phyloP scores from a whole-genome alignment of 1,140 invertebrate species.

The Pantala flavescens region DNA sequence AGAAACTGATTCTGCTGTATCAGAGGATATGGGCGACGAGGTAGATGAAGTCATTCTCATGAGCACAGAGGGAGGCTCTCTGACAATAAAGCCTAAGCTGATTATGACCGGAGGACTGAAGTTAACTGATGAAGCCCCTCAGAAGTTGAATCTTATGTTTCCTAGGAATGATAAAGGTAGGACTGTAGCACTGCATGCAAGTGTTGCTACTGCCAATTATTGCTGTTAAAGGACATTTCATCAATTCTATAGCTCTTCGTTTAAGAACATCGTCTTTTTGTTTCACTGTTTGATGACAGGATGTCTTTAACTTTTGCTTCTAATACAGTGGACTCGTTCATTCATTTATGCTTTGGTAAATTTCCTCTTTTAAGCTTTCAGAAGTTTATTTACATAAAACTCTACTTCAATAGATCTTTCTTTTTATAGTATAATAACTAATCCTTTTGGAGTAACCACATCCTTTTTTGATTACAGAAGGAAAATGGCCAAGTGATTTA shows the following conservation, averaged over 20 bases:
- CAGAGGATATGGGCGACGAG: background rate
- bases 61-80: conserved; percentile 37
- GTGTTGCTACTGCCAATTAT: no score
- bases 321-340: background rate
- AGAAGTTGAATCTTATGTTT: conserved; percentile 31
- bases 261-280: no score
- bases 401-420: background rate
- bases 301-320: background rate
- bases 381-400: background rate
- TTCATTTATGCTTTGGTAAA: background rate
- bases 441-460: background rate
- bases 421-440: background rate
- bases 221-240: no score
- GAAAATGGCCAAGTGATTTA: background rate
- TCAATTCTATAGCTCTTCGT: no score
- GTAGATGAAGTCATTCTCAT: conserved; percentile 26
- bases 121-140: conserved; percentile 52
- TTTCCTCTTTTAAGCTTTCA: background rate
- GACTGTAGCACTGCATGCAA: no score
- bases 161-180: background rate
- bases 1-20: background rate
- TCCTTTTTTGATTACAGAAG: background rate
- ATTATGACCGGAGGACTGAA: conserved; percentile 43
- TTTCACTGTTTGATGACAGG: background rate
- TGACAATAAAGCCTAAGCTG: conserved; percentile 38